Evolutionary conservation across 1,140 invertebrate species (phyloP).

Genomic region (Psix sp.): DNA sequence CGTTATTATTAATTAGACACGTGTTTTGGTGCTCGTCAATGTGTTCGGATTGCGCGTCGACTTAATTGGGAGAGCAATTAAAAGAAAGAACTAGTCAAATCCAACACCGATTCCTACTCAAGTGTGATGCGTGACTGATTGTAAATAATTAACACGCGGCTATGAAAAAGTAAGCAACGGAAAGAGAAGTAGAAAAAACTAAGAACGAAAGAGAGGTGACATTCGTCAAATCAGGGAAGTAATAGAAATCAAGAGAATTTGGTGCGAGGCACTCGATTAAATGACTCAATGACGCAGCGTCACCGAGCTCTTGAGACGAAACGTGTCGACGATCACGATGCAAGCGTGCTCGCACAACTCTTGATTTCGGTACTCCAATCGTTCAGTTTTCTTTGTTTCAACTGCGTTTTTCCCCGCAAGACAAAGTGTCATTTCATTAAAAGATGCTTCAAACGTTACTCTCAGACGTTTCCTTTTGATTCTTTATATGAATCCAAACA

Average conservation of each 20-base stretch:
- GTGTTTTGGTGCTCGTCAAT: conserved; percentile 63
- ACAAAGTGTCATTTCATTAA: conserved; percentile 33
- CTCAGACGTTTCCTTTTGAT: conserved; percentile 6
- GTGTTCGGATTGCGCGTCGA: conserved; percentile 60
- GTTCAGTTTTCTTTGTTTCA: conserved; percentile 44
- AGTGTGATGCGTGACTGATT: conserved; percentile 43
- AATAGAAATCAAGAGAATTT: conserved; percentile 14
- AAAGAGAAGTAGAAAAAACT: conserved; percentile 4
- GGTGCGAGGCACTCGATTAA: conserved; percentile 42
- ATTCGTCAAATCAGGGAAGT: conserved; percentile 8
- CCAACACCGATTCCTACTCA: conserved; percentile 15
- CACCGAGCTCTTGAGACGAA: conserved; percentile 42
- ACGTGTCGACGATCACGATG: conserved; percentile 59
- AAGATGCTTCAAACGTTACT: conserved; percentile 20
- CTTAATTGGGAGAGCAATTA: conserved; percentile 75
- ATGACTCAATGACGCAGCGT: conserved; percentile 60
- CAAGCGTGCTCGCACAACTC: conserved; percentile 11
- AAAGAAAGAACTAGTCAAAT: conserved; percentile 61
- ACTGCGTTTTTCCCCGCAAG: conserved; percentile 24
- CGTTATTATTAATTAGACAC: conserved; percentile 73
- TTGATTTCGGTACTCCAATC: conserved; percentile 31
- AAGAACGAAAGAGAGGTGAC: conserved; percentile 18
- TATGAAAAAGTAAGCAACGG: conserved; percentile 7
- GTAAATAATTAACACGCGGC: conserved; percentile 48
- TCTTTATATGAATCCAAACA: no score